phyloP scores from a whole-genome alignment of 2,888 invertebrate species.

The Papilio protenor region DNA sequence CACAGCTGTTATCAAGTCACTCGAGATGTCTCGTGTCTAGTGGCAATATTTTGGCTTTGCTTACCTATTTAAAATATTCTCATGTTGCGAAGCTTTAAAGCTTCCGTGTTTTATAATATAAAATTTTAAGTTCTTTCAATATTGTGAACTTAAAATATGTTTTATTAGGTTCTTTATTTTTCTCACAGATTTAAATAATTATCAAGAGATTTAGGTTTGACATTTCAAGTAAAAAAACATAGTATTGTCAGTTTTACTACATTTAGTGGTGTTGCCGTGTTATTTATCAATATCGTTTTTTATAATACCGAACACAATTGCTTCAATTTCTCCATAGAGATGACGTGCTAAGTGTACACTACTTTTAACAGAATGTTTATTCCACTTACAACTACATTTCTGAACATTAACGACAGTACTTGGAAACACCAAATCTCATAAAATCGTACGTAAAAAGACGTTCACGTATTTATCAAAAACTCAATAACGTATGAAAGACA shows the following conservation, averaged over 20 bases:
- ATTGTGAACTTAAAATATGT: neutral
- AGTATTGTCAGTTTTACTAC: too few relatives aligned
- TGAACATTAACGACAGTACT: neutral
- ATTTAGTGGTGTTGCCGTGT: too few relatives aligned
- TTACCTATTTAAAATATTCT: constrained; percentile 16
- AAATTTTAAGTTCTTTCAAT: neutral
- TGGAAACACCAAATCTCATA: neutral
- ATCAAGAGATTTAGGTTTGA: too few relatives aligned
- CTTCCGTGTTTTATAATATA: neutral
- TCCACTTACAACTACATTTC: too few relatives aligned
- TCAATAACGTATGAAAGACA: constrained; percentile 29
- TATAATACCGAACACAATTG: neutral
- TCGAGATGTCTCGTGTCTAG: constrained; percentile 48
- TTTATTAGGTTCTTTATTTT: neutral
- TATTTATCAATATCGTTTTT: too few relatives aligned
- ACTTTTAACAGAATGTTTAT: too few relatives aligned
- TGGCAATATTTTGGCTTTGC: constrained; percentile 50
- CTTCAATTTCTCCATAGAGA: neutral
- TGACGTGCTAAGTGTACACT: too few relatives aligned
- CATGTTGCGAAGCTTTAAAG: neutral
- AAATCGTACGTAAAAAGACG: neutral
- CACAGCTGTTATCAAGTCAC: constrained; percentile 50
- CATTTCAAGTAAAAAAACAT: too few relatives aligned
- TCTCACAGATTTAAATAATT: too few relatives aligned
- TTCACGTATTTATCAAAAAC: constrained; percentile 26